Percentiles rank a stretch among this genome's conserved stretches.
Evolutionary conservation across 2,888 invertebrate genomes (phyloP).

Genomic region (Amphipyra berbera): DNA sequence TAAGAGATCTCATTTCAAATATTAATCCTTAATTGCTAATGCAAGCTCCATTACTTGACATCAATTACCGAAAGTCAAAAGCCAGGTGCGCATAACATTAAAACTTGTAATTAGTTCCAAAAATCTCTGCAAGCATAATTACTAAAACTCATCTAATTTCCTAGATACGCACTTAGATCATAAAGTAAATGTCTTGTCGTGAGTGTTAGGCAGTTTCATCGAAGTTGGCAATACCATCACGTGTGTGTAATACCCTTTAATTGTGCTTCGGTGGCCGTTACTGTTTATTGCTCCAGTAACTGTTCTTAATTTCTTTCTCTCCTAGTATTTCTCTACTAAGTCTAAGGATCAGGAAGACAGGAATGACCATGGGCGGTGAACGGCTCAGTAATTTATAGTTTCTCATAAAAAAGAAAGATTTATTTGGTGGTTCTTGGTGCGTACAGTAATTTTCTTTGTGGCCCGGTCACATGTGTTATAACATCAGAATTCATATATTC

Average conservation of each 20-base stretch:
- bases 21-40: neutral
- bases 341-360: slow-evolving; percentile 50
- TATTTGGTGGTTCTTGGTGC: slow-evolving; percentile 39
- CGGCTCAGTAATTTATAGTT: slow-evolving; percentile 56
- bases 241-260: slow-evolving; percentile 68
- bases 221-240: slow-evolving; percentile 57
- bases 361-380: slow-evolving; percentile 49
- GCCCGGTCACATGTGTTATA: slow-evolving; percentile 52
- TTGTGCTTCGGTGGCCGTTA: slow-evolving; percentile 68
- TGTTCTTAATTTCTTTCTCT: slow-evolving; percentile 62
- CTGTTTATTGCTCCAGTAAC: slow-evolving; percentile 71
- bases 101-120: slow-evolving; percentile 47
- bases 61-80: slow-evolving; percentile 12
- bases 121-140: slow-evolving; percentile 28
- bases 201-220: slow-evolving; percentile 37
- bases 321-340: slow-evolving; percentile 52
- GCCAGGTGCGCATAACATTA: slow-evolving; percentile 25
- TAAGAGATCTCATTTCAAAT: neutral
- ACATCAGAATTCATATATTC: slow-evolving; percentile 60
- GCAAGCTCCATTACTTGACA: slow-evolving; percentile 6
- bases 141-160: slow-evolving; percentile 48
- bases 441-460: slow-evolving; percentile 43
- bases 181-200: slow-evolving; percentile 50
- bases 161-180: slow-evolving; percentile 32
- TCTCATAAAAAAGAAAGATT: slow-evolving; percentile 62